Conservation (phyloP, 2,888 invertebrate species). For the Machimus atricapillus region DNA sequence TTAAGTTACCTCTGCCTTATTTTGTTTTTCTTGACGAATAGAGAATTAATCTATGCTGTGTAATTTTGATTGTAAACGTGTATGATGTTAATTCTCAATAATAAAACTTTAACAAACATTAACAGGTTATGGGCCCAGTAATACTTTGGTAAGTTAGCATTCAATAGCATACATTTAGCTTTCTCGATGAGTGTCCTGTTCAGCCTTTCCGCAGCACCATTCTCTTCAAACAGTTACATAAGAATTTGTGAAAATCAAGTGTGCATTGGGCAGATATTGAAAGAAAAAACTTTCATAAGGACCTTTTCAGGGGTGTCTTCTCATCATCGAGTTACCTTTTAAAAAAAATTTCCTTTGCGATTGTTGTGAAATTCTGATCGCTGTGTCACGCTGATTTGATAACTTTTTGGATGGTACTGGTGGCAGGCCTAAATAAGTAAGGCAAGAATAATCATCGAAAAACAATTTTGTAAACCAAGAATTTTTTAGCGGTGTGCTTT, state of each 20-base stretch:
- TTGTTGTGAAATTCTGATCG: not conserved
- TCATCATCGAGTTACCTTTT: not conserved
- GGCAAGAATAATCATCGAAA: not conserved
- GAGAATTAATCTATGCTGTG: too few relatives aligned
- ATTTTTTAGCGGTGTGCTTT: not conserved
- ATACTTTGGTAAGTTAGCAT: too few relatives aligned
- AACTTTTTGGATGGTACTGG: not conserved
- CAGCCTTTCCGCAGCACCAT: too few relatives aligned
- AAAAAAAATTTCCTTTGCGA: not conserved
- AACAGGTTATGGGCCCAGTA: too few relatives aligned
- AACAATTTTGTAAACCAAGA: constrained; percentile 15
- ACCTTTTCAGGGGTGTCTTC: not conserved
- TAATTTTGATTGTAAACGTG: too few relatives aligned
- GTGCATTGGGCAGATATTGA: not conserved
- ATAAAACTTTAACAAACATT: too few relatives aligned
- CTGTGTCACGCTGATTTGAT: not conserved
- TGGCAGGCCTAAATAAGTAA: not conserved
- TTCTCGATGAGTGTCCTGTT: too few relatives aligned
- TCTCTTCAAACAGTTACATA: not conserved
- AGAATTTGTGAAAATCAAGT: constrained; percentile 3
- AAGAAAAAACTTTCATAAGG: not conserved
- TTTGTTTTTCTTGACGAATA: too few relatives aligned
- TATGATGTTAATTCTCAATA: too few relatives aligned
- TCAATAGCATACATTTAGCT: too few relatives aligned
- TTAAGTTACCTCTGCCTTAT: too few relatives aligned